A percentile compares a stretch with the other conserved stretches of the same genome.
phyloP scores from a whole-genome alignment of 2,888 invertebrate genomes.

The Junonia oenone region DNA sequence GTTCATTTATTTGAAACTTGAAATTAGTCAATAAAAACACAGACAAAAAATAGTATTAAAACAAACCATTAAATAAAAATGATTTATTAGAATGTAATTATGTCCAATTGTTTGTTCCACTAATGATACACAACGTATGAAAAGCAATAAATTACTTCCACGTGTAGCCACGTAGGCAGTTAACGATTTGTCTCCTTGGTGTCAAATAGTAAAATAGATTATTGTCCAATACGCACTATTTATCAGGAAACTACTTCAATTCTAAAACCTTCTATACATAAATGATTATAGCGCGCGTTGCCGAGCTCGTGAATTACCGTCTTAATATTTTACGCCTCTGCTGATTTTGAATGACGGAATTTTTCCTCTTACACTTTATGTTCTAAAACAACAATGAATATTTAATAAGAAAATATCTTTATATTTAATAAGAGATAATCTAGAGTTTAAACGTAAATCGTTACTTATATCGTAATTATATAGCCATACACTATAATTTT shows the following conservation, averaged over 20 bases:
- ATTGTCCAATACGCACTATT: conserved; percentile 10
- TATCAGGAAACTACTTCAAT: conserved; percentile 22
- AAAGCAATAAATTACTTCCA: conserved; percentile 14
- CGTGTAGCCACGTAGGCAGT: neutral
- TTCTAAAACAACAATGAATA: no score
- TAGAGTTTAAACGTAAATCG: no score
- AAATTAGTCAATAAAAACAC: no score
- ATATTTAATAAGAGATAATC: no score
- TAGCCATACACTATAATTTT: neutral
- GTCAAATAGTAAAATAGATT: conserved; percentile 24
- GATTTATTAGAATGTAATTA: neutral
- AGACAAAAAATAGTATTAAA: neutral
- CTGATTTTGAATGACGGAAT: no score
- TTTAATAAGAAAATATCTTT: no score
- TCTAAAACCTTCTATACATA: neutral
- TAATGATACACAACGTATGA: neutral
- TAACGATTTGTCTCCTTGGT: conserved; percentile 25
- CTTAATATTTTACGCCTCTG: no score
- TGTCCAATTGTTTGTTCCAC: neutral
- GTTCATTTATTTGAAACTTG: no score
- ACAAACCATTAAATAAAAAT: neutral
- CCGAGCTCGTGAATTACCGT: neutral
- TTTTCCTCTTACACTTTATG: no score
- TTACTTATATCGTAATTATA: neutral
- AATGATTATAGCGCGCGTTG: neutral